These are phyloP conservation scores for Drosophila multiciliata DNA, from an alignment of 2,888 invertebrate species.

Conservation along the genomic window DNA sequence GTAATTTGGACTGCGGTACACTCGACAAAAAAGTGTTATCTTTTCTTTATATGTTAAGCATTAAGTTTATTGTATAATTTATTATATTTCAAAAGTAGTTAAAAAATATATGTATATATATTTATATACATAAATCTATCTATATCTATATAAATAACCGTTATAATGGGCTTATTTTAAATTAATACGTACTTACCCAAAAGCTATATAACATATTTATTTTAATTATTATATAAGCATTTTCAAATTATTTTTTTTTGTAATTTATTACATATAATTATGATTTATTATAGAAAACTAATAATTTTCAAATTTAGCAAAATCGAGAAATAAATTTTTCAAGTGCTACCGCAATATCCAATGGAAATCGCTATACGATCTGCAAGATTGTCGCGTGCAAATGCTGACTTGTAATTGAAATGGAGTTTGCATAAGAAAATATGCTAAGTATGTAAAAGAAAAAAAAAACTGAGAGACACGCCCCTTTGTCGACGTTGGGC, in stretches of 20 bases:
- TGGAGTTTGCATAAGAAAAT: constrained; percentile 52
- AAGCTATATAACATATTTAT: not conserved
- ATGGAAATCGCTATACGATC: constrained; percentile 39
- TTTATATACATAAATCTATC: too few relatives aligned
- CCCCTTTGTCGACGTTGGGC: constrained; percentile 38
- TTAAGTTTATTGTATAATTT: not conserved
- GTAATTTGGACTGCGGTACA: constrained; percentile 27
- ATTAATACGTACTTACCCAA: not conserved
- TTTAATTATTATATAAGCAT: not conserved
- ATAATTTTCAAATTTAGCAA: not conserved
- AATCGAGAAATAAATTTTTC: not conserved
- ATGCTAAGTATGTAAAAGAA: constrained; percentile 56
- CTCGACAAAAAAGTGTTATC: not conserved
- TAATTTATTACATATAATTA: not conserved
- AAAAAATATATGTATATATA: too few relatives aligned
- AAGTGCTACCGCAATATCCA: constrained; percentile 16
- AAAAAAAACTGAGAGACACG: constrained; percentile 34
- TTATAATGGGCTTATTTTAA: not conserved
- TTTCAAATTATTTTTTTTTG: not conserved
- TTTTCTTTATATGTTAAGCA: not conserved
- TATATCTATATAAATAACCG: too few relatives aligned
- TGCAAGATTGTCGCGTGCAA: constrained; percentile 52
- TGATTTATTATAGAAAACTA: not conserved
- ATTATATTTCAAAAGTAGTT: too few relatives aligned
- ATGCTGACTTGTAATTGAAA: constrained; percentile 62